phyloP scores from a whole-genome alignment of 2,797 vertebrate genomes.

The Podargus strigoides region DNA sequence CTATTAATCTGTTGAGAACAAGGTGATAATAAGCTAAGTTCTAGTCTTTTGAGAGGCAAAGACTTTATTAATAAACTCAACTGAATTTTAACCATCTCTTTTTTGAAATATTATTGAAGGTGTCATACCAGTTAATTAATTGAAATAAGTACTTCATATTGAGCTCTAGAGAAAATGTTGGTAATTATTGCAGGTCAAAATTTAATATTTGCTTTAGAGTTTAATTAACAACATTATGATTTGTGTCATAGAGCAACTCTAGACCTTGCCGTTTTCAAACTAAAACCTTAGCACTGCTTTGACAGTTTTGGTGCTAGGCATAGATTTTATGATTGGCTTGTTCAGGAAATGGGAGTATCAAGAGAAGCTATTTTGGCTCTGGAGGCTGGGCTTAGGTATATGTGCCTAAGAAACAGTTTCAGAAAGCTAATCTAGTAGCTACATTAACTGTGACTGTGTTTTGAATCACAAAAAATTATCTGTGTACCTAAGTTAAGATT shows the following conservation, averaged over 20 bases:
- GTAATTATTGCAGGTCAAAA: constrained; percentile 8
- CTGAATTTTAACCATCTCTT: neutral
- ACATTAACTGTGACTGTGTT: neutral
- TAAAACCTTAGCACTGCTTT: neutral
- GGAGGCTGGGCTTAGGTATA: neutral
- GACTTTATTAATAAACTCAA: neutral
- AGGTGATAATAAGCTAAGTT: constrained; percentile 4
- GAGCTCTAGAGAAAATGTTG: neutral
- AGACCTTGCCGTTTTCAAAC: neutral
- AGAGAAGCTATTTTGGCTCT: neutral
- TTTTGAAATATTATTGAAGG: neutral
- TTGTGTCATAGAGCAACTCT: neutral
- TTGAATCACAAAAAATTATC: neutral
- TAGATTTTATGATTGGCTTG: neutral
- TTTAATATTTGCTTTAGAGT: neutral
- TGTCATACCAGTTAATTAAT: constrained; percentile 11
- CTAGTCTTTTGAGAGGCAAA: neutral
- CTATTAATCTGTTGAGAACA: constrained; percentile 7
- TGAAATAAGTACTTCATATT: constrained; percentile 12
- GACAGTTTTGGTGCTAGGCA: neutral
- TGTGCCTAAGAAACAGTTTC: neutral
- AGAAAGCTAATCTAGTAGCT: neutral
- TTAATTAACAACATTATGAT: constrained; percentile 16
- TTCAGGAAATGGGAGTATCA: neutral
- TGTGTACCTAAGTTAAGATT: neutral